Evolutionary conservation across 2,797 vertebrate genomes (phyloP), one percentile per base, ranked within the genome.

Genomic region (Astyanax mexicanus): DNA sequence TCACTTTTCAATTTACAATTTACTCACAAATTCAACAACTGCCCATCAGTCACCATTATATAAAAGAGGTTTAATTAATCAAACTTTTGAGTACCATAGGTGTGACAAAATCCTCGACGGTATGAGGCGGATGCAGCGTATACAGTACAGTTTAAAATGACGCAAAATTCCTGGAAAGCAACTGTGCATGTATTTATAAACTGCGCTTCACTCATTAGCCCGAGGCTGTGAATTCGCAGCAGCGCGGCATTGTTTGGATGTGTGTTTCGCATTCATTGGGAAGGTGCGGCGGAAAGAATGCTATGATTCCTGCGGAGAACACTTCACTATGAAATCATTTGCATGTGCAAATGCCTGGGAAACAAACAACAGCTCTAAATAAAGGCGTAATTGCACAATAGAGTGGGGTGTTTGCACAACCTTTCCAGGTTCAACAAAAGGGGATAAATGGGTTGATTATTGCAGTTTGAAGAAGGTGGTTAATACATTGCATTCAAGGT

Each of bases 281-380:
- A 74, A 55, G 13, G 15, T 73, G 58, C 2, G 7, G 17, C 35
- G 51, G 58, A 55, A 12, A 57, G 21, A 66, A 15, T 25, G 3
- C 54, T 61, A 35, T 9, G 21, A 73, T n/a, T 52, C 10, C 35
- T 44, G 58, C 6, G 23, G 51, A 42, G 25, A 64, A 42, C 10
- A 54, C 37, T 58, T 35, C 58, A 23, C 0, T 23, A 10, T 67
- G n/a, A 68, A 45, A 68, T 27, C 32, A 74, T 74, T 75, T 57
- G 37, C 62, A 32, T 57, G 62, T 66, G 52, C 47, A 68, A 68
- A 68, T 52, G 27, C n/a, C 4, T 32, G 35, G 17, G 27, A 29
- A 47, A 49, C 57, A 35, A 75, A 75, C 5, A 42, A 68, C n/a
- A n/a, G 38, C 5, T 67, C 27, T 51, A 61, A 38, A 38, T 37